phyloP scores from a whole-genome alignment of 2,888 invertebrate species.

The Reticulitermes lucifugus region DNA sequence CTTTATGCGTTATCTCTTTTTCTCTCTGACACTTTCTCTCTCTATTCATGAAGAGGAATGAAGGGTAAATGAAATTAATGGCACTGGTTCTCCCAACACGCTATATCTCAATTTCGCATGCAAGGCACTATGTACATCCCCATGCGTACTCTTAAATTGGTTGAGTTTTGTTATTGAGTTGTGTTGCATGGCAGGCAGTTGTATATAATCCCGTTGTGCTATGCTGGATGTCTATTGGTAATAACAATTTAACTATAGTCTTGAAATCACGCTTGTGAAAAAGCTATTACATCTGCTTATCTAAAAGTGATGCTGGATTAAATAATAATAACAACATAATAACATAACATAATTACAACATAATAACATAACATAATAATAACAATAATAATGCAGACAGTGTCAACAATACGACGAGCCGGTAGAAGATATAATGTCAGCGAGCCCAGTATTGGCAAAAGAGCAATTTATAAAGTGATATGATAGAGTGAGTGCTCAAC shows the following conservation, averaged over 20 bases:
- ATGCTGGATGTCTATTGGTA: slow-evolving; percentile 31
- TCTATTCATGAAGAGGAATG: slow-evolving; percentile 17
- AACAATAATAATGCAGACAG: too few species aligned
- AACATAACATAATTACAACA: too few species aligned
- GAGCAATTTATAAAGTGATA: too few species aligned
- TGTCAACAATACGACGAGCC: too few species aligned
- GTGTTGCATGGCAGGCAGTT: background rate
- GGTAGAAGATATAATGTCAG: too few species aligned
- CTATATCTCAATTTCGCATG: slow-evolving; percentile 37
- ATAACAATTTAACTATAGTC: slow-evolving; percentile 17
- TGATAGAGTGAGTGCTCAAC: too few species aligned
- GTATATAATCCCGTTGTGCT: slow-evolving; percentile 25
- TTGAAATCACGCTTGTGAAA: slow-evolving; percentile 21
- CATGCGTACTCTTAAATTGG: slow-evolving; percentile 26
- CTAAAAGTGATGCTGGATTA: too few species aligned
- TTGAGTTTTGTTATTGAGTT: slow-evolving; percentile 22
- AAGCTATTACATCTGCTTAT: background rate
- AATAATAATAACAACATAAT: background rate
- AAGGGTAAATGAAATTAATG: slow-evolving; percentile 31
- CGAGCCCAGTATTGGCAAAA: too few species aligned
- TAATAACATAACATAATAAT: too few species aligned
- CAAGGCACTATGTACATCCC: slow-evolving; percentile 20
- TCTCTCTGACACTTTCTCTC: background rate
- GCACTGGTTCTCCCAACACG: slow-evolving; percentile 22
- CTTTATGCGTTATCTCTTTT: background rate